A percentile compares a stretch with the other conserved stretches of the same genome.
Conservation (phyloP, 2,797 vertebrate genomes). For the Semotilus atromaculatus region DNA sequence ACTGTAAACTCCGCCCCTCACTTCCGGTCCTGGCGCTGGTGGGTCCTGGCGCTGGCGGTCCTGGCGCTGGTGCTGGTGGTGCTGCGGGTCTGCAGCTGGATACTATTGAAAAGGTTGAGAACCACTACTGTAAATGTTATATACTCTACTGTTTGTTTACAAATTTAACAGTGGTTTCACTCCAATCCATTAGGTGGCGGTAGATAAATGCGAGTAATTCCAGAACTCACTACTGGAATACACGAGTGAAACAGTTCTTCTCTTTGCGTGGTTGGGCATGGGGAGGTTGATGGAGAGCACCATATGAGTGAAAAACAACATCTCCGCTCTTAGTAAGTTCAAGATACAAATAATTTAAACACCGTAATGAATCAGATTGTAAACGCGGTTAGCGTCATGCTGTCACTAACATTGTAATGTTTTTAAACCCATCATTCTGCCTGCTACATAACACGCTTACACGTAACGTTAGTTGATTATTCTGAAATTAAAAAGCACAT, state of each 20-base stretch:
- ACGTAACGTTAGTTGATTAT: too few relatives aligned
- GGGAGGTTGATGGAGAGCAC: not conserved
- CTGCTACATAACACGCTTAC: not conserved
- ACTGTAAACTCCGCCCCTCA: too few relatives aligned
- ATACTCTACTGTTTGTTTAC: not conserved
- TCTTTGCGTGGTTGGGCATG: conserved; percentile 25
- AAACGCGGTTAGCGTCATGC: too few relatives aligned
- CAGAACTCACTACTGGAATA: not conserved
- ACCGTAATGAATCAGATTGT: not conserved
- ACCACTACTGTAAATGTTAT: not conserved
- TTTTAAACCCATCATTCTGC: not conserved
- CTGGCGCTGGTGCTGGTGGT: too few relatives aligned
- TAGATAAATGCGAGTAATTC: too few relatives aligned
- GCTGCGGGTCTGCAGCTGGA: too few relatives aligned
- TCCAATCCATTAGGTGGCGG: conserved; percentile 41
- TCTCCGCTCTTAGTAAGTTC: conserved; percentile 2
- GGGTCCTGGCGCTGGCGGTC: too few relatives aligned
- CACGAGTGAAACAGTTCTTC: not conserved
- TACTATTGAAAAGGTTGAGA: not conserved
- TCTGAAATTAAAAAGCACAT: not conserved
- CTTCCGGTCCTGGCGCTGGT: too few relatives aligned
- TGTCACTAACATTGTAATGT: not conserved
- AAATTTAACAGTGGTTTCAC: not conserved
- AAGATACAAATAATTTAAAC: not conserved
- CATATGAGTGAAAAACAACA: not conserved